These are phyloP conservation scores for Nomada flava DNA, from an alignment of 2,888 invertebrate species.

Conservation along the genomic window DNA sequence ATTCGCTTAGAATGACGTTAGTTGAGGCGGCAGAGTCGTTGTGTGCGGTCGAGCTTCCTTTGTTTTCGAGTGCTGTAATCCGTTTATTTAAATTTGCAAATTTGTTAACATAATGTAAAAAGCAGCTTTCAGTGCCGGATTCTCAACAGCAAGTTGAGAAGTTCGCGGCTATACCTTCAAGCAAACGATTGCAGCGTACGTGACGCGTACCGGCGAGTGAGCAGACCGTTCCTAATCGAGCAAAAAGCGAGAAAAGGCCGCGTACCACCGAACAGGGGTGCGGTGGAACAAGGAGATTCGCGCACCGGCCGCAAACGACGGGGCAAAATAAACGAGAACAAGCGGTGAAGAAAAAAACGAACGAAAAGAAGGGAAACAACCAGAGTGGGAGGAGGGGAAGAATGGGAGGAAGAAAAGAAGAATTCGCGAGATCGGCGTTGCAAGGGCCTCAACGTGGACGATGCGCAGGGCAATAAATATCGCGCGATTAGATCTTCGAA, in stretches of 20 bases:
- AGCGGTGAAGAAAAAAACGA: conserved; percentile 12
- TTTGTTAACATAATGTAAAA: too few relatives aligned
- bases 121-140: not conserved
- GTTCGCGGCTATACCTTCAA: not conserved
- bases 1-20: too few relatives aligned
- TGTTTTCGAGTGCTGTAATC: too few relatives aligned
- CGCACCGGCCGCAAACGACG: conserved; percentile 19
- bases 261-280: conserved; percentile 11
- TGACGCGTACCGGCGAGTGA: not conserved
- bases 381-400: not conserved
- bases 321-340: conserved; percentile 37
- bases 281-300: conserved; percentile 28
- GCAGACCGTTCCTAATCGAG: conserved; percentile 23
- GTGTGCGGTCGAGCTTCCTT: too few relatives aligned
- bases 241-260: conserved; percentile 19
- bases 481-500: conserved; percentile 81
- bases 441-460: conserved; percentile 71
- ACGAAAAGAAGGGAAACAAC: not conserved
- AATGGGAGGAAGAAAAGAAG: conserved; percentile 43
- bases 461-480: conserved; percentile 81
- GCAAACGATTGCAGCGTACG: not conserved
- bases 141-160: too few relatives aligned
- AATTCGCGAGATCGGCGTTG: conserved; percentile 70
- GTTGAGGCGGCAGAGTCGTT: too few relatives aligned
- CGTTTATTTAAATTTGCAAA: too few relatives aligned